These are phyloP conservation scores for Pseudorhiza aurosa DNA, from an alignment of 30 jellyfish, hydroid and myxozoan species.

Conservation along the genomic window DNA sequence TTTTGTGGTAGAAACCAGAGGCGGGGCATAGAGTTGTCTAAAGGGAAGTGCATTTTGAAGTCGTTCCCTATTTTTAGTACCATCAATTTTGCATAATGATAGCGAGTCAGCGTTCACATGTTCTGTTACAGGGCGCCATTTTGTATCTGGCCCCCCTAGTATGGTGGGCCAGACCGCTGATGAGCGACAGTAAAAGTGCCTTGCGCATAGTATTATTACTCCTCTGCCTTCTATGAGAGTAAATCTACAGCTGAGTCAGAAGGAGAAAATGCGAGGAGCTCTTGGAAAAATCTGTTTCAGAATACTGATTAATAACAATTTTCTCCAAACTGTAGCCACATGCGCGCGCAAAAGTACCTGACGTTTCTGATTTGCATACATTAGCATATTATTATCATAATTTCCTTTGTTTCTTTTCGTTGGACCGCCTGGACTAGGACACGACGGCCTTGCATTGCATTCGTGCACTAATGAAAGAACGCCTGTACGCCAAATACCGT, in stretches of 20 bases:
- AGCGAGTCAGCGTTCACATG: too few species aligned
- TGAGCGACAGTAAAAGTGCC: too few species aligned
- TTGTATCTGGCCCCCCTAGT: too few species aligned
- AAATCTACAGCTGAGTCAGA: constrained; percentile 39
- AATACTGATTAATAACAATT: constrained; percentile 1
- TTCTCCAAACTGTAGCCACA: not conserved
- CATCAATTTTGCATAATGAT: too few species aligned
- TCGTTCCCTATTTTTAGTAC: too few species aligned
- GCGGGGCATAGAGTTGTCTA: too few species aligned
- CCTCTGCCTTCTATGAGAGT: constrained; percentile 55
- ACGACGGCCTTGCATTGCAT: constrained; percentile 1
- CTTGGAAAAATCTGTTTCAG: too few species aligned
- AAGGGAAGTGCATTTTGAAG: too few species aligned
- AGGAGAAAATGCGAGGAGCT: constrained; percentile 1
- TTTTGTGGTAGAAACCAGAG: too few species aligned
- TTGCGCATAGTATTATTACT: too few species aligned
- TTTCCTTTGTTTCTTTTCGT: constrained; percentile 12
- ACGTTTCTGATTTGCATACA: constrained; percentile 8
- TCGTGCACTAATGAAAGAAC: not conserved
- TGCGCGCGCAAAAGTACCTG: constrained; percentile 59
- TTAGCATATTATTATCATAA: constrained; percentile 49
- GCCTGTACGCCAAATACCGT: not conserved
- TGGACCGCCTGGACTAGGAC: constrained; percentile 14
- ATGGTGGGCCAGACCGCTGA: too few species aligned
- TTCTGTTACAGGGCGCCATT: too few species aligned